Base-by-base conservation (phyloP, 2,113 vertebrate species). In the Morphnarchus princeps region DNA sequence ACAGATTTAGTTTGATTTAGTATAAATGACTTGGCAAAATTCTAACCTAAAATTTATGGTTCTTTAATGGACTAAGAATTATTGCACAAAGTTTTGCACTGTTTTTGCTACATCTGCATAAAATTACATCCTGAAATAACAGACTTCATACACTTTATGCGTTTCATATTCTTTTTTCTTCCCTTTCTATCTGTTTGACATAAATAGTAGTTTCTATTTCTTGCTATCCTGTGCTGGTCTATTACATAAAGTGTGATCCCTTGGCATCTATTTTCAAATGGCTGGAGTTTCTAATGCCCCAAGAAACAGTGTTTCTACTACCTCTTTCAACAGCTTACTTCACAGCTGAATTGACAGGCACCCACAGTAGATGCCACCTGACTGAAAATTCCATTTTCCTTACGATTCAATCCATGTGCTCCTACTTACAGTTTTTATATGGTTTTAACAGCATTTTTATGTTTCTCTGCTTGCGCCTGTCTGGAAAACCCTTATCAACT, bases 401-500 rank as follows among this genome's bases (percentile, higher is more conserved):
- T 69, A 10, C 7, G 10, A 50, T 45, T 45, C 34, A 49, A 59
- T 26, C 15, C 8, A 20, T 25, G 4, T 29, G 28, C 19, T 49
- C n/a, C 31, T 50, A 14, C 16, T 82, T 50, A 54, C 1, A 69
- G 7, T 25, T 69, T 83, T 59, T 18, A 28, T 40, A 20, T 7
- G 22, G 7, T 78, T 86, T 26, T 38, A 34, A n/a, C 25, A 72
- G 22, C 7, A 16, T 34, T 86, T 89, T 73, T 17, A 31, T 21
- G 7, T 42, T 86, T 79, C 32, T 59, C 4, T 81, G 5, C 11
- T 73, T 42, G 7, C 28, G 9, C 9, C 28, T 87, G 73, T 78
- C 0, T 2, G 28, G 40, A n/a, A 87, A 49, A 4, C 3, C 17
- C 2, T 13, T 58, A 34, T 8, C 6, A 45, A 14, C 8, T 28